Evolutionary conservation across 2,113 vertebrate species (phyloP).

Genomic region (Ploceus nigricollis): DNA sequence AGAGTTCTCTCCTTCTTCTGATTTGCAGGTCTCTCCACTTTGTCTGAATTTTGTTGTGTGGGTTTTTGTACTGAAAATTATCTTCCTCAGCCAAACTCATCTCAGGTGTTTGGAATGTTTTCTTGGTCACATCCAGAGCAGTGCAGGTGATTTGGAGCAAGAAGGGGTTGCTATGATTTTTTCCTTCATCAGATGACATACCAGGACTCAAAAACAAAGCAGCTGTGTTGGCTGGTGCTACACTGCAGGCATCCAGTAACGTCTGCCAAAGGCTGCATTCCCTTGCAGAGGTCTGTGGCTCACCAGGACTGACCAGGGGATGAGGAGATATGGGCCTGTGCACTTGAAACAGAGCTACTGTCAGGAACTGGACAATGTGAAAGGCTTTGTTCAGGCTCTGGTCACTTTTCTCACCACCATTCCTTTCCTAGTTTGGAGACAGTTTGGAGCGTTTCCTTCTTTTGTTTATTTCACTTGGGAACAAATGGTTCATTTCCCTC

Average conservation of each 20-base stretch:
- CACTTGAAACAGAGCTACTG: not conserved
- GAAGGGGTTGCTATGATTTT: not conserved
- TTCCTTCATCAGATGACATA: not conserved
- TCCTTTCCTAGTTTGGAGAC: constrained; percentile 42
- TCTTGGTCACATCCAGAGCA: not conserved
- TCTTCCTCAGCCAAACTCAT: not conserved
- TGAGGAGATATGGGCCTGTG: not conserved
- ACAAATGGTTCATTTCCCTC: constrained; percentile 41
- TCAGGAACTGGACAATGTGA: constrained; percentile 1
- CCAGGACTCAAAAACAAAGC: not conserved
- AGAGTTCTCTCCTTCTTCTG: not conserved
- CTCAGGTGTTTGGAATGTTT: not conserved
- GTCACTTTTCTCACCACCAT: constrained; percentile 1
- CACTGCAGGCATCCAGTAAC: not conserved
- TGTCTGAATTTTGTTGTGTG: not conserved
- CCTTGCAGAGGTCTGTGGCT: not conserved
- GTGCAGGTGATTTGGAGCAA: not conserved
- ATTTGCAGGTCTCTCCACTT: not conserved
- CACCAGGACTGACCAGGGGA: not conserved
- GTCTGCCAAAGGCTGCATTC: not conserved
- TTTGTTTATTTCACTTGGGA: constrained; percentile 39
- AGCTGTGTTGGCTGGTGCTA: not conserved
- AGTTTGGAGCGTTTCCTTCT: constrained; percentile 23
- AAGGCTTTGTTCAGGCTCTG: not conserved
- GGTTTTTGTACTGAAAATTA: not conserved